Evolutionary conservation across 2,888 invertebrate species (phyloP), one percentile per base, ranked within the genome.

Genomic region (Ichneumoninae sp.): DNA sequence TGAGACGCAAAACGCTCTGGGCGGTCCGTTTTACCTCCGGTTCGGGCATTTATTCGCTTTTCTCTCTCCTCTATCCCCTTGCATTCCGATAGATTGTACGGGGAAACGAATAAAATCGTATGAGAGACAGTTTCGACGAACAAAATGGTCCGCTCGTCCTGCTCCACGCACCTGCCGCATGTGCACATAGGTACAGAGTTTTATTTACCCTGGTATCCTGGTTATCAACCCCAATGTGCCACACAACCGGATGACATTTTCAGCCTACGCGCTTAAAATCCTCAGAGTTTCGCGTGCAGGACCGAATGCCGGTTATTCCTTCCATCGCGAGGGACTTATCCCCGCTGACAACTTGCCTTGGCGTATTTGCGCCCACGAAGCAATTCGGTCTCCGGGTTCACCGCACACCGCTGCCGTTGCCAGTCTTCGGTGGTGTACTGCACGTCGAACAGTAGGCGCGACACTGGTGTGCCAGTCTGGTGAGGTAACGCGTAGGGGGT

Each of bases 341-440:
- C 74, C 66, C 52, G 7, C 0, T 19, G 7, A 6, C 19, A 13
- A 36, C 50, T 75, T 50, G 60, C 40, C 47, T 30, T 71, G 72
- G 69, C 76, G 54, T 72, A 85, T 82, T 81, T 79, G 75, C 78
- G 75, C 74, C 78, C 70, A 70, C 69, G 78, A 40, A 60, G 76
- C 72, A 80, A 82, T 82, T 85, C 71, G 72, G 82, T 85, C 69
- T 65, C 30, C 47, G 54, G 78, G 70, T 76, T 60, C 44, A 82
- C 82, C 80, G 72, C 76, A 80, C 57, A 80, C 79, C 66, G 68
- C 68, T 40, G 83, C 22, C 36, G 52, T 44, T 62, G 68, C 70
- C 60, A 36, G 82, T 52, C 69, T 30, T 60, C 69, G 69, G 78
- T 70, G 74, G 40, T 54, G 69, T 70, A 30, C 68, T 57, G 76